Percentiles rank a stretch among this genome's conserved stretches.
Evolutionary conservation across 1,140 invertebrate genomes (phyloP).

Genomic region (Drosophila aff.): DNA sequence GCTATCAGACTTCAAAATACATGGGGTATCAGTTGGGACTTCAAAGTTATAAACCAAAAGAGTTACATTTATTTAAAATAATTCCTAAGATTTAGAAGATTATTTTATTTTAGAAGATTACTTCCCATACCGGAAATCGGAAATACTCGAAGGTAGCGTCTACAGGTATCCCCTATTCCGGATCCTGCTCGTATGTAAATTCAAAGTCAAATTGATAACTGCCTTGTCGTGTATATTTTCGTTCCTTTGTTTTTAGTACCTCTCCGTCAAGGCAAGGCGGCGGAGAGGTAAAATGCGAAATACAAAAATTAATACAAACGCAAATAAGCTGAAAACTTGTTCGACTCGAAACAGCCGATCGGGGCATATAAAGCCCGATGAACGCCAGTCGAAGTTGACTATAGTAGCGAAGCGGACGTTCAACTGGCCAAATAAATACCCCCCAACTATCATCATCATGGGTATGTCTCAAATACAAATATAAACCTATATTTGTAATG

Average conservation of each 20-base stretch:
- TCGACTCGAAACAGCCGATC: conserved; percentile 57
- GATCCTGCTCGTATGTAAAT: conserved; percentile 54
- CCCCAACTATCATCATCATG: conserved; percentile 61
- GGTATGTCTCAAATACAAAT: conserved; percentile 44
- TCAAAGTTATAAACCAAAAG: neutral
- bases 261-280: conserved; percentile 53
- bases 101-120: too few species aligned
- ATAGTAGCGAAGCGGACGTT: conserved; percentile 67
- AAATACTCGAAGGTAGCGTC: conserved; percentile 67
- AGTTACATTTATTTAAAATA: neutral
- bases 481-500: neutral
- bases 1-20: neutral
- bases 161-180: conserved; percentile 18
- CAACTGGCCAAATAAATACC: conserved; percentile 42
- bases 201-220: conserved; percentile 63
- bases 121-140: conserved; percentile 88
- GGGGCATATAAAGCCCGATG: conserved; percentile 67
- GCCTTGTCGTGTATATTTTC: conserved; percentile 25
- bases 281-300: conserved; percentile 33
- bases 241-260: conserved; percentile 57
- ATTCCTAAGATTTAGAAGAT: too few species aligned
- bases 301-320: conserved; percentile 38
- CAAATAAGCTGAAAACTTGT: conserved; percentile 65
- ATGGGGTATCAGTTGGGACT: neutral
- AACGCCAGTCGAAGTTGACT: conserved; percentile 57